Evolutionary conservation across 1,140 invertebrate species (phyloP), one percentile per base, ranked within the genome.

Genomic region (Chelonus insularis): DNA sequence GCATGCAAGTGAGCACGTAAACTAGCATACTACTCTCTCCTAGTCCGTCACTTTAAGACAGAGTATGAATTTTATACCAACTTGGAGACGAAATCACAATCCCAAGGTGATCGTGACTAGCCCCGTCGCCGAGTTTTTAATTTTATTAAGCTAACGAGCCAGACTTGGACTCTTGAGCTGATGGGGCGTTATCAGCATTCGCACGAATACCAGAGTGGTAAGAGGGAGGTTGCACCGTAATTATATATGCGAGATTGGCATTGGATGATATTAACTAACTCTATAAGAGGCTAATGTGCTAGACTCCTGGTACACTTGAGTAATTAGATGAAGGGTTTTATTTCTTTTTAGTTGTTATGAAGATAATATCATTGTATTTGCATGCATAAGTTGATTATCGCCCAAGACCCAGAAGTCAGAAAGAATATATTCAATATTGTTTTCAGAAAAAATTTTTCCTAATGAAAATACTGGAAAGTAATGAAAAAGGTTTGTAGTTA

Each of bases 131-230:
- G 4, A 45, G n/a, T 45, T 45, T 45, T 45, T 18, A 45, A 45
- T 45, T 45, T 18, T 45, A 45, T 45, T 45, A 45, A 45, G 14
- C 43, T 45, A 45, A 45, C 43, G 43, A 45, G 4, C 43, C 16
- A 16, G 12, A 45, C 4, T 18, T 45, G 43, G 4, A 9, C 43
- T 16, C 16, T 16, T 45, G 16, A 16, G 43, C 11, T 14, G 36
- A 3, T 9, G 36, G 36, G 36, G 11, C 43, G 6, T 45, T 45
- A 45, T 45, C 43, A 45, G 16, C 16, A 16, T 45, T 45, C 18
- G 9, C 43, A 45, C 43, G 43, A 45, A 39, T 9, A 9, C 36
- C 2, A n/a, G 9, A 11, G 25, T 29, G 9, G 36, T n/a, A 14
- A 39, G 36, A 39, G 36, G 36, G 43, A 45, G 43, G 6, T 18